phyloP scores from a whole-genome alignment of 1,140 invertebrate species.

The Cepaea nemoralis region DNA sequence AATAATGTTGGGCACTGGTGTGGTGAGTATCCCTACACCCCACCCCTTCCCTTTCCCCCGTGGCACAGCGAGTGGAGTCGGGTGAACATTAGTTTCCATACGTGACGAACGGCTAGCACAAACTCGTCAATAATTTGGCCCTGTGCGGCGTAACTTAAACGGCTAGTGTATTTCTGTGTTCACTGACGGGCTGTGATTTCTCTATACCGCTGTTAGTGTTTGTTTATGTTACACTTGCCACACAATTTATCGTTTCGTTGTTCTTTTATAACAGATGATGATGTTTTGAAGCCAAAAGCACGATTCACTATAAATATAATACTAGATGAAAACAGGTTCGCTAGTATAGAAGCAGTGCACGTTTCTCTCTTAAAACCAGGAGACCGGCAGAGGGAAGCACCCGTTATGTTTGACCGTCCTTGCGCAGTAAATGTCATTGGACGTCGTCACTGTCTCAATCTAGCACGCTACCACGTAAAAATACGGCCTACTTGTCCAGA shows the following conservation, averaged over 20 bases:
- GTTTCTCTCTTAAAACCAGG: background rate
- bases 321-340: no score
- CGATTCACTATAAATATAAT: no score
- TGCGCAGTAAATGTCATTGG: background rate
- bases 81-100: background rate
- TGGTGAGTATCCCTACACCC: background rate
- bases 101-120: slow-evolving; percentile 12
- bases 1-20: background rate
- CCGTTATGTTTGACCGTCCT: background rate
- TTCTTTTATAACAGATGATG: no score
- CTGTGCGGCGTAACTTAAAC: background rate
- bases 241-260: no score
- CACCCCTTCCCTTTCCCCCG: background rate
- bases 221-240: no score
- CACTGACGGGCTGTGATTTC: background rate
- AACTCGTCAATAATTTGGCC: slow-evolving; percentile 30
- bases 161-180: background rate
- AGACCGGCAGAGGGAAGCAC: slow-evolving; percentile 7
- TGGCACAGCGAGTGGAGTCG: slow-evolving; percentile 8
- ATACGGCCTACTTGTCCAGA: background rate
- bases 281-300: no score
- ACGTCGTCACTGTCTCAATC: background rate
- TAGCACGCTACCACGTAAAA: background rate
- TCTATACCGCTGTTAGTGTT: no score
- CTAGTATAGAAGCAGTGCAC: no score